phyloP scores from a whole-genome alignment of 2,888 invertebrate species.

The Pyrocoelia pectoralis region DNA sequence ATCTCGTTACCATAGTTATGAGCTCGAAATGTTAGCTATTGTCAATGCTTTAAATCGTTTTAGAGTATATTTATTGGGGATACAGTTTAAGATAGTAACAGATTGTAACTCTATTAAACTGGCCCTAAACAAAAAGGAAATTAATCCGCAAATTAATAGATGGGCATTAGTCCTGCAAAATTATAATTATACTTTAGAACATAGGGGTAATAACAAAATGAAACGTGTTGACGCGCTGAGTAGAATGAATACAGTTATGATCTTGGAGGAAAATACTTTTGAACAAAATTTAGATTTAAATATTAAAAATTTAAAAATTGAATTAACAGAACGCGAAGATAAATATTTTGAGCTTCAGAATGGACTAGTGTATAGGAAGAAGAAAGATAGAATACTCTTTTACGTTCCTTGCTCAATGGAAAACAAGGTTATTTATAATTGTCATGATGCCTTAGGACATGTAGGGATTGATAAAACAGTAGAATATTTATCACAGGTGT shows the following conservation, averaged over 20 bases:
- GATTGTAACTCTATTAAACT: constrained; percentile 47
- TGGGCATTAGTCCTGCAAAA: constrained; percentile 43
- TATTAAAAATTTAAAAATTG: not conserved
- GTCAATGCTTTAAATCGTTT: constrained; percentile 46
- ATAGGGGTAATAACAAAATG: constrained; percentile 23
- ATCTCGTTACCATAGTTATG: constrained; percentile 49
- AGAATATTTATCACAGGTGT: not conserved
- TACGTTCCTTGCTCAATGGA: too few species aligned
- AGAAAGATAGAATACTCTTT: too few species aligned
- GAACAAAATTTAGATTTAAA: not conserved
- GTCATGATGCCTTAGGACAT: constrained; percentile 48
- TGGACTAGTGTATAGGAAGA: too few species aligned
- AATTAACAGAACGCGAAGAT: not conserved
- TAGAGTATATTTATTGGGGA: constrained; percentile 46
- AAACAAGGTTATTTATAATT: not conserved
- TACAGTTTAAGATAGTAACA: constrained; percentile 46
- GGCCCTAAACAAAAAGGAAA: constrained; percentile 45
- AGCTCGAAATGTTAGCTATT: constrained; percentile 47
- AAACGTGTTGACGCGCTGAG: constrained; percentile 37
- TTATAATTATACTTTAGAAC: constrained; percentile 14
- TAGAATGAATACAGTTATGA: not conserved
- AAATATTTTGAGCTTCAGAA: too few species aligned
- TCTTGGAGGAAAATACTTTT: not conserved
- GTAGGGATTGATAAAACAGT: constrained; percentile 34
- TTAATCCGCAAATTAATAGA: constrained; percentile 46